Conservation (phyloP, 2,888 invertebrate genomes). For the Serripes groenlandicus region DNA sequence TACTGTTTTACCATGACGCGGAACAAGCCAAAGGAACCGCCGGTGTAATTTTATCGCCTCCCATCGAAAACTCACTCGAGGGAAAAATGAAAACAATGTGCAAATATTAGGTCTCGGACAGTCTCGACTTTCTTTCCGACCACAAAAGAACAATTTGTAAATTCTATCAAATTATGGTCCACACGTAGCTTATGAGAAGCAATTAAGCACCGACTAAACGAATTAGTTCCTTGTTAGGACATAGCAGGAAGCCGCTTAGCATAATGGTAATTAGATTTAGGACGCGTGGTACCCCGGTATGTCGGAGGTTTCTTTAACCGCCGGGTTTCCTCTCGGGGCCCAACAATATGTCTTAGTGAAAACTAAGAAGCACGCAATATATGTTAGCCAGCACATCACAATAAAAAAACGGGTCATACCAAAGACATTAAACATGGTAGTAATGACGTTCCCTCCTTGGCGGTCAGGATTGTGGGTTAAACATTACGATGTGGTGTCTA, state of each 20-base stretch:
- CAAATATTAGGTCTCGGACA: slow-evolving; percentile 63
- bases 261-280: slow-evolving; percentile 63
- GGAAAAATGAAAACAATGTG: slow-evolving; percentile 68
- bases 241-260: slow-evolving; percentile 60
- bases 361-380: slow-evolving; percentile 27
- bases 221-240: slow-evolving; percentile 65
- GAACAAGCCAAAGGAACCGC: no score
- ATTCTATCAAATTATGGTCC: slow-evolving; percentile 66
- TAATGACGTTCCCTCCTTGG: no score
- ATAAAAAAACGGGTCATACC: no score
- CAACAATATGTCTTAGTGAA: slow-evolving; percentile 26
- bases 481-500: no score
- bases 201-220: slow-evolving; percentile 61
- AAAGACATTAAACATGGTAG: no score
- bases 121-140: slow-evolving; percentile 55
- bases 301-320: slow-evolving; percentile 30
- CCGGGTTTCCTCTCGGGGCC: slow-evolving; percentile 17
- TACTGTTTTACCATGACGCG: no score
- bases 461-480: no score
- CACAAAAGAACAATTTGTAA: slow-evolving; percentile 72
- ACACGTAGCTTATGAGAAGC: slow-evolving; percentile 65
- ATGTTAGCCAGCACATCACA: no score
- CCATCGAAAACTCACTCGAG: slow-evolving; percentile 46
- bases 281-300: slow-evolving; percentile 53
- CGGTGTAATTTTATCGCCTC: slow-evolving; percentile 53